Percentiles rank a stretch among this genome's conserved stretches.
phyloP scores from a whole-genome alignment of 2,888 invertebrate genomes.

The Altica lythri region DNA sequence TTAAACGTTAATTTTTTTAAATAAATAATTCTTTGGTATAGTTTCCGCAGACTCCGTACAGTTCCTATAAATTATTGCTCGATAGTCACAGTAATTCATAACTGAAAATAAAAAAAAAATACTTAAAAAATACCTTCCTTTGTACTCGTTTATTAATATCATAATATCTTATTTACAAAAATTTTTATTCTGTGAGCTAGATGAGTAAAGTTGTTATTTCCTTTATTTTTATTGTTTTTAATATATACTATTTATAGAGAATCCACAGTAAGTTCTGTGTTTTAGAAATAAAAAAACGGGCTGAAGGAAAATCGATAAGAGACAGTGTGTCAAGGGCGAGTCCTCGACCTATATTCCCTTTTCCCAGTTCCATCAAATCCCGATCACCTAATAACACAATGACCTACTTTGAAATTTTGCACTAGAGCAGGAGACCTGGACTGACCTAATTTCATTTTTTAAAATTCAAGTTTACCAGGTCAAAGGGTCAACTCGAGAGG shows the following conservation, averaged over 20 bases:
- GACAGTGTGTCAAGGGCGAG: constrained; percentile 6
- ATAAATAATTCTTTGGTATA: constrained; percentile 27
- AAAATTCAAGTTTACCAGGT: constrained; percentile 6
- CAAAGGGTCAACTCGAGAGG: too few relatives aligned
- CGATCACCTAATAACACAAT: constrained; percentile 4
- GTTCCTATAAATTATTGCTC: constrained; percentile 17
- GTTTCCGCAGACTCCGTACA: constrained; percentile 11
- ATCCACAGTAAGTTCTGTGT: too few relatives aligned
- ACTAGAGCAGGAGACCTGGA: constrained; percentile 12
- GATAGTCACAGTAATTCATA: constrained; percentile 12
- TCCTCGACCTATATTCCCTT: constrained; percentile 1
- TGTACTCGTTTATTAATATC: too few relatives aligned
- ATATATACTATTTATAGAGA: too few relatives aligned
- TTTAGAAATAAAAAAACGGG: too few relatives aligned
- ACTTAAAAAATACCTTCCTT: neutral
- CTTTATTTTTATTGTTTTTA: too few relatives aligned
- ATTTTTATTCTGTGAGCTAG: too few relatives aligned
- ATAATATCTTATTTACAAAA: too few relatives aligned
- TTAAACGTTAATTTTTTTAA: too few relatives aligned
- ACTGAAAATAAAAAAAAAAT: constrained; percentile 11
- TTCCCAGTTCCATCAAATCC: neutral
- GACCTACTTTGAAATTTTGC: constrained; percentile 14
- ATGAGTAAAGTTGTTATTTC: too few relatives aligned
- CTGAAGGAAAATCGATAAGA: neutral
- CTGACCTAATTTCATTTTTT: constrained; percentile 7